phyloP scores from a whole-genome alignment of 2,797 vertebrate genomes.

The Gallirallus australis region DNA sequence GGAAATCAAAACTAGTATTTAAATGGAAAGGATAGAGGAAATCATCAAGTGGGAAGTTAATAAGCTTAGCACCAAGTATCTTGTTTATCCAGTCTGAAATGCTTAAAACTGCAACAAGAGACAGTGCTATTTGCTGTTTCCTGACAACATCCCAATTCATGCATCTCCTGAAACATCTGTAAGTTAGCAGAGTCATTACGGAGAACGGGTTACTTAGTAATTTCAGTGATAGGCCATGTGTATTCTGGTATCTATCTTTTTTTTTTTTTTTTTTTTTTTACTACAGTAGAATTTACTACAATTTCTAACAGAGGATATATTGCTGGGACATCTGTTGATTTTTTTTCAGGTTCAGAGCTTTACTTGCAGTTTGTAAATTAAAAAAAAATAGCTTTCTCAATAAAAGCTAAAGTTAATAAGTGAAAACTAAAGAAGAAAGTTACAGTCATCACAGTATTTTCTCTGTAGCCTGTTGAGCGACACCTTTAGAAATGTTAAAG shows the following conservation, averaged over 20 bases:
- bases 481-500: not conserved
- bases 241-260: not conserved
- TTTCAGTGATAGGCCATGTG: not conserved
- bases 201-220: not conserved
- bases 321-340: not conserved
- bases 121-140: not conserved
- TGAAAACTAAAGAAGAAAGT: not conserved
- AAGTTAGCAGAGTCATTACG: not conserved
- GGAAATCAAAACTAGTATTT: not conserved
- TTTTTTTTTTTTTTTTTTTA: too few species aligned
- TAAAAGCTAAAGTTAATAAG: not conserved
- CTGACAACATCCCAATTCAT: not conserved
- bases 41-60: not conserved
- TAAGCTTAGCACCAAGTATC: not conserved
- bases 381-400: not conserved
- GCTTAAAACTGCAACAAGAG: not conserved
- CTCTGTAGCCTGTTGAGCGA: not conserved
- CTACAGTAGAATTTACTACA: rapidly evolving
- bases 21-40: not conserved
- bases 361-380: not conserved
- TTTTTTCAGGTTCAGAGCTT: not conserved
- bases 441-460: not conserved
- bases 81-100: not conserved
- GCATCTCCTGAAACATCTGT: not conserved
- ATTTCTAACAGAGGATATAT: not conserved